phyloP scores from a whole-genome alignment of 2,888 invertebrate genomes.

The Cordilura impudica region DNA sequence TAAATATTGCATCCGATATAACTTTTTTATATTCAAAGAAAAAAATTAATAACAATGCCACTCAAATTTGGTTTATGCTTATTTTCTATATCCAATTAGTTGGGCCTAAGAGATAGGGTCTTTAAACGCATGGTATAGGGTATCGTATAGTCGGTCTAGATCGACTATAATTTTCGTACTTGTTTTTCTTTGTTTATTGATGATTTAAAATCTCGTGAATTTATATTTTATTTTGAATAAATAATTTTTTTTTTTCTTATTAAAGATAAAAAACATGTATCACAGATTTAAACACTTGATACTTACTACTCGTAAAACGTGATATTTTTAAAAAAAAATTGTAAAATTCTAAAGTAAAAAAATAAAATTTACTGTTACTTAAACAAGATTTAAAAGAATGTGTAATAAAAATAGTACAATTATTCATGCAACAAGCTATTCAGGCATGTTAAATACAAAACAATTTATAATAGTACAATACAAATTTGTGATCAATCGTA shows the following conservation, averaged over 20 bases:
- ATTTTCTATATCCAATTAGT: too few species aligned
- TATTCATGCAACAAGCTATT: conserved; percentile 39
- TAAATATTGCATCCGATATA: too few species aligned
- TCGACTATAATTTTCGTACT: too few species aligned
- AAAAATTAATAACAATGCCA: too few species aligned
- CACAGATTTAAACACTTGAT: not conserved
- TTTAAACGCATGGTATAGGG: too few species aligned
- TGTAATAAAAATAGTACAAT: conserved; percentile 33
- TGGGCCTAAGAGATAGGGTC: too few species aligned
- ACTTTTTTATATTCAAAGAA: too few species aligned
- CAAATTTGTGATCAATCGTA: conserved; percentile 2
- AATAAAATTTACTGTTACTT: too few species aligned
- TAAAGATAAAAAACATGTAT: not conserved
- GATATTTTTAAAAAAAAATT: not conserved
- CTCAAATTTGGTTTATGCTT: too few species aligned
- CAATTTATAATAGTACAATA: not conserved
- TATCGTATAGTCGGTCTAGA: too few species aligned
- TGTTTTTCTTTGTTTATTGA: not conserved
- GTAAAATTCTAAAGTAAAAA: not conserved
- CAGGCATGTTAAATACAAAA: conserved; percentile 8
- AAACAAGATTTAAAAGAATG: not conserved
- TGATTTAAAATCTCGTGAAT: conserved; percentile 4
- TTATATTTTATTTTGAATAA: not conserved
- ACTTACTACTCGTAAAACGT: conserved; percentile 20
- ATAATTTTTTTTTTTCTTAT: not conserved